Base-by-base conservation (phyloP, 2,888 invertebrate genomes). In the Fissipunctia ypsillon region DNA sequence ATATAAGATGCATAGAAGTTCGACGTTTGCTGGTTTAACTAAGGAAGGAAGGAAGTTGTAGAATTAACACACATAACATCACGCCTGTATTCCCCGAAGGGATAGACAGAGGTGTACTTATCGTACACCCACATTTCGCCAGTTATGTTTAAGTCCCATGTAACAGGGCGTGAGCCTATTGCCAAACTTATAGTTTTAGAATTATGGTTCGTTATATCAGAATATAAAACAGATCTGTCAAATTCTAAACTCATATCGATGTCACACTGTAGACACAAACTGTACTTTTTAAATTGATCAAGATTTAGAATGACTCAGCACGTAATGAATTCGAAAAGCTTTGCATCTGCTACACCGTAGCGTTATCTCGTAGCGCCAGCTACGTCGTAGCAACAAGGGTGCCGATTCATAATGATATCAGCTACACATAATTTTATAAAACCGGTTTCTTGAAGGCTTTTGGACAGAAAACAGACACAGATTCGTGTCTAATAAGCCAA, bases 331-430 rank as follows among this genome's bases (percentile, higher is more conserved):
- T 45, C 22, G 50, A 52, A 12, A 22, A 45, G 6, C 3, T 28
- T 28, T 9, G 4, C 0, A 45, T 38, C 16, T 59, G 76, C 70
- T 76, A 76, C 63, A 48, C 12, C 63, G 74, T 66, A 65, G 63
- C 70, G 43, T n/a, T 45, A 76, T 31, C 63, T 57, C 57, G 77
- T 76, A 76, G 77, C 50, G 6, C 25, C 43, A 63, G 76, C 77
- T 76, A 76, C 77, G 70, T 9, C 76, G 69, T 76, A 76, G 77
- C 61, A 63, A 19, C 14, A 65, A 38, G 10, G 3, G 6, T 45
- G 25, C 14, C 1, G 3, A 56, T 48, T 61, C 1, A 38, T 38
- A 10, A 28, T 38, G 14, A 41, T 41, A 6, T 16, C 7, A 22
- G 28, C 16, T 19, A 25, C 25, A 45, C 12, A 25, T 66, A 10